Percentiles rank a stretch among this genome's conserved stretches.
Evolutionary conservation across 30 jellyfish, hydroid and myxozoan species (phyloP).

Genomic region (Cassiopea andromeda): DNA sequence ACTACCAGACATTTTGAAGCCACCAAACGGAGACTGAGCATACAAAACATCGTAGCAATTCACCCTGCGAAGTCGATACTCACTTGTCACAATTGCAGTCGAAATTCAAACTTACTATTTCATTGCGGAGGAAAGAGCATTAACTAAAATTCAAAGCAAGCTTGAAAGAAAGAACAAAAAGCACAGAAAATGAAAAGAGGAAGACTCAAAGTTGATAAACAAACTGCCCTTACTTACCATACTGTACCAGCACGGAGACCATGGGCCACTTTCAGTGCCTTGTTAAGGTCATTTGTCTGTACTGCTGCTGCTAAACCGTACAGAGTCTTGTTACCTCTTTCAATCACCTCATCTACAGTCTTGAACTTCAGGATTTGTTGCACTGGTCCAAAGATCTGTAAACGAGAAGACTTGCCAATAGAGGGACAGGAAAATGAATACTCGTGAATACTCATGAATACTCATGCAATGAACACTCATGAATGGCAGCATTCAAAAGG

Average conservation of each 20-base stretch:
- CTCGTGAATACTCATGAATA: too few species aligned
- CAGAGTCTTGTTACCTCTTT: constrained; percentile 86
- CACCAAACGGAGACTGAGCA: constrained; percentile 94
- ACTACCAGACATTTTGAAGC: constrained; percentile 97
- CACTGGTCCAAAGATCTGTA: constrained; percentile 97
- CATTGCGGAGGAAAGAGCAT: too few species aligned
- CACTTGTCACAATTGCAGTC: too few species aligned
- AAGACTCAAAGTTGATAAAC: too few species aligned
- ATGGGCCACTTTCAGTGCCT: constrained; percentile 86
- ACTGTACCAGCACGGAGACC: constrained; percentile 95
- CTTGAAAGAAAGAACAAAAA: too few species aligned
- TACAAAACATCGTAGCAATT: constrained; percentile 85
- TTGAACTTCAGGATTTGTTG: constrained; percentile 89
- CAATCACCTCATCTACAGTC: constrained; percentile 79
- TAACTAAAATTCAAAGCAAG: too few species aligned
- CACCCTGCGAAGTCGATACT: constrained; percentile 64
- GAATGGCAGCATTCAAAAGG: too few species aligned
- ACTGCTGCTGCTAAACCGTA: constrained; percentile 98
- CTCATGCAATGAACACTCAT: too few species aligned
- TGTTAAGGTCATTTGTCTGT: constrained; percentile 71
- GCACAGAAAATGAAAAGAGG: too few species aligned
- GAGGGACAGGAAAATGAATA: too few species aligned
- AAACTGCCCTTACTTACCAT: constrained; percentile 69
- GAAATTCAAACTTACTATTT: too few species aligned
- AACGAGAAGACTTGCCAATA: neutral